Base-by-base conservation (phyloP, 2,797 vertebrate species). In the Tadarida brasiliensis region DNA sequence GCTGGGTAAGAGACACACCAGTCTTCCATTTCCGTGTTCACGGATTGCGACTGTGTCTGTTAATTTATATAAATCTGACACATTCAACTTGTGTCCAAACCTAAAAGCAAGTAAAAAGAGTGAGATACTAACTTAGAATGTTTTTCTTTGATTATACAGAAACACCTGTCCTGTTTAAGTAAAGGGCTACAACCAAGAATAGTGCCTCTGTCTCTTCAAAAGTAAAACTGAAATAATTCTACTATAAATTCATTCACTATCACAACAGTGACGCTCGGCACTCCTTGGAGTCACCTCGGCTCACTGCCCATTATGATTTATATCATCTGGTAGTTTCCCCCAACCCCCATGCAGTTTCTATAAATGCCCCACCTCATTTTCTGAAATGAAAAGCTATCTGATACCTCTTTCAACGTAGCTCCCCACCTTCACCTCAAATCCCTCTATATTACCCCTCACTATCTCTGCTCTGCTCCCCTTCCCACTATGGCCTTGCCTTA, bases 1-100 rank as follows among this genome's bases (percentile, higher is more conserved):
- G 98, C 98, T 99, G 87, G 99, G 98, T 22, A 99, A 96, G 59
- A 99, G 99, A 98, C 99, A 99, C 81, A 99, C 99, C 3, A 99
- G 98, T 56, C 99, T 98, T 1, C 99, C 99, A 0, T 98, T 98
- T 0, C 99, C 99, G 98, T 99, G 99, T 63, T 99, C 99, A 17
- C 99, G 99, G 97, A 99, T 98, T 0, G 99, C 98, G 59, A 99
- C 99, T 0, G 99, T 98, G 94, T 99, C 99, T 0, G 99, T 99
- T 59, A 99, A 98, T 11, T 99, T 99, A 98, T 99, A 99, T 5
- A 99, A 92, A 96, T 99, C 99, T 5, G 99, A 99, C 30, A 99
- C 98, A 70, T 98, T 96, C 81, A 99, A 97, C 96, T 99, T 99
- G 90, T 98, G 99, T 10, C 99, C 99, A 98, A 99, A 99, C 94